Evolutionary conservation across 92 coral and sea anemone genomes (phyloP), one percentile per base, ranked within the genome.

Genomic region (Epizoanthus rinbou): DNA sequence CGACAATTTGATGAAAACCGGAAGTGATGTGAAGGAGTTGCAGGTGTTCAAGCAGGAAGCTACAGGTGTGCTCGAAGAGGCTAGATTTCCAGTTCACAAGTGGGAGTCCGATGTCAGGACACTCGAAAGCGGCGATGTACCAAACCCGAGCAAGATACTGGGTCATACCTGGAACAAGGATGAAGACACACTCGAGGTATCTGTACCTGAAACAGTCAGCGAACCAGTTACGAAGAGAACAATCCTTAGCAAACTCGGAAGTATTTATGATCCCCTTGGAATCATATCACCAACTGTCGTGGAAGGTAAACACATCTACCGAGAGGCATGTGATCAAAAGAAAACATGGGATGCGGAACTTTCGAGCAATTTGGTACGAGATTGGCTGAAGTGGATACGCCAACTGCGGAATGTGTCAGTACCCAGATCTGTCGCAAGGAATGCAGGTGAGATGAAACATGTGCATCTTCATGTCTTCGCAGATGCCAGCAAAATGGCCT

Each of bases 401-500:
- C 86, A 84, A 67, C 90, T 91, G 25, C 23, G 85, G 21, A 83
- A 87, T 72, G 95, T 86, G 41, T 47, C 68, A 54, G 66, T 89
- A 24, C 94, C 90, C 5, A 88, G 90, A 66, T 73, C 81, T 39
- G 74, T 89, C 43, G 60, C 75, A 8, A 75, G 69, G 66, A 87
- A 33, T 24, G 59, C 47, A 6, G 63, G 73, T 15, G 28, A 80
- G 57, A 58, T 86, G 28, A 78, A 71, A 57, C 86, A 69, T 5
- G 85, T 91, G 17, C 91, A 89, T 6, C 74, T 89, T 19, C 92
- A 89, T 57, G 69, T 85, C 65, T 88, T 91, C 69, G 92, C 92
- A 33, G 95, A 89, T 57, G 91, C 95, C 25, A 92, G 95, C 72
- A 88, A 83, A 22, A 21, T 83, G 15, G 90, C 92, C 25, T 91